These are phyloP conservation scores for Gallinago undulata DNA, from an alignment of 2,113 vertebrate species.

Conservation along the genomic window DNA sequence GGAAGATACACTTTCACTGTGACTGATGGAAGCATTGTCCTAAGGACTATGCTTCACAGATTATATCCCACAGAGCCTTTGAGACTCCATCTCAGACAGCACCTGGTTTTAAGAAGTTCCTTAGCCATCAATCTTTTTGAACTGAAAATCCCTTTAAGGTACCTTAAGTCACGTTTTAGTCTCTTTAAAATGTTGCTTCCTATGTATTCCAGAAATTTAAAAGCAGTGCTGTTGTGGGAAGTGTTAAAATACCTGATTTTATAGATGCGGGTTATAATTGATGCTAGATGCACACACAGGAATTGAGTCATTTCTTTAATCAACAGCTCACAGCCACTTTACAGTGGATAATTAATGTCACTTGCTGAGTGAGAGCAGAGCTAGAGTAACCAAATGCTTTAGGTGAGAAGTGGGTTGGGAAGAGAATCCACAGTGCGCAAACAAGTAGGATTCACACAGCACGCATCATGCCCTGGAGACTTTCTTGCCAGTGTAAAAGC, in stretches of 20 bases:
- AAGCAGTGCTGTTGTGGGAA: neutral
- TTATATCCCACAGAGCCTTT: neutral
- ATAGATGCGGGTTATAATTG: neutral
- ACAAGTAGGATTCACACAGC: neutral
- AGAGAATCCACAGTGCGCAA: neutral
- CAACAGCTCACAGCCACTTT: neutral
- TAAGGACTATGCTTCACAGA: neutral
- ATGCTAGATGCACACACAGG: neutral
- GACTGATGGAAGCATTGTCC: neutral
- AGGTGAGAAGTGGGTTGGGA: neutral
- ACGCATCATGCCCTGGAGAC: neutral
- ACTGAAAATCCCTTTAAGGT: neutral
- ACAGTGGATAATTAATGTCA: slow-evolving; percentile 14
- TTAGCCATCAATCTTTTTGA: neutral
- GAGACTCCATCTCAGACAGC: neutral
- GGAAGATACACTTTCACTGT: neutral
- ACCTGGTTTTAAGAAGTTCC: neutral
- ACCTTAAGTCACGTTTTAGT: neutral
- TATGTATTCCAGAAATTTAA: neutral
- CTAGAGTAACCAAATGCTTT: neutral
- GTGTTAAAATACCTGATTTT: neutral
- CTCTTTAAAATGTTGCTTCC: neutral
- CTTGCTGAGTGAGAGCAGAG: slow-evolving; percentile 15
- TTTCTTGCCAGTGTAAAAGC: neutral
- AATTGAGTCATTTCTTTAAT: slow-evolving; percentile 12